Evolutionary conservation across 2,797 vertebrate genomes (phyloP).

Genomic region (Falco concolor): DNA sequence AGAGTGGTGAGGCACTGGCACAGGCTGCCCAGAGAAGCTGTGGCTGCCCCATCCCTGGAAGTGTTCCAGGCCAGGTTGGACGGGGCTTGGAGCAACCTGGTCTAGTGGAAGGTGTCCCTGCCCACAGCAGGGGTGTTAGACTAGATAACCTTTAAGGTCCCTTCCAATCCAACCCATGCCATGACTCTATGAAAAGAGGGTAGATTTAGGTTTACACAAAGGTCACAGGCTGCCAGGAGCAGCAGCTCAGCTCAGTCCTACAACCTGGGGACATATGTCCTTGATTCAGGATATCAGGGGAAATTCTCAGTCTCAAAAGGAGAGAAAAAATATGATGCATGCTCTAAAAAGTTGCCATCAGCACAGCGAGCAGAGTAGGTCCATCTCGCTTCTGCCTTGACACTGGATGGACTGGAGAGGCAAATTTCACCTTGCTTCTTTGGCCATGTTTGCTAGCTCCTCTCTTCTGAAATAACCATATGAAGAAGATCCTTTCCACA

Average conservation of each 20-base stretch:
- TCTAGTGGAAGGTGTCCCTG: background rate
- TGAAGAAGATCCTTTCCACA: background rate
- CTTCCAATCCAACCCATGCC: background rate
- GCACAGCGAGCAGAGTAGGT: background rate
- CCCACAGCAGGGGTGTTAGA: background rate
- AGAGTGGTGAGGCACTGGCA: fast-evolving
- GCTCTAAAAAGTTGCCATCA: background rate
- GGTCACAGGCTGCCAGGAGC: background rate
- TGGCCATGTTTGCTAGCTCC: background rate
- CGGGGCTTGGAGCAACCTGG: background rate
- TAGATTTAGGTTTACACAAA: background rate
- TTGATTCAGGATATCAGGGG: too few species aligned
- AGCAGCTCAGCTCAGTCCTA: background rate
- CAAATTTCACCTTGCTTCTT: background rate
- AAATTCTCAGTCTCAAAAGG: background rate
- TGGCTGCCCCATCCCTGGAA: background rate
- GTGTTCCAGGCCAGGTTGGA: background rate
- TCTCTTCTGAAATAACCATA: background rate
- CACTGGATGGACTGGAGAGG: background rate
- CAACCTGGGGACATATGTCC: background rate
- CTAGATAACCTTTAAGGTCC: fast-evolving
- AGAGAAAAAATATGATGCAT: background rate
- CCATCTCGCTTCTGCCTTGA: background rate
- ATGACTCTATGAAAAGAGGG: fast-evolving
- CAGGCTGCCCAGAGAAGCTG: background rate